Conservation (phyloP, 2,888 invertebrate species). For the Trissolcus brochymenae region DNA sequence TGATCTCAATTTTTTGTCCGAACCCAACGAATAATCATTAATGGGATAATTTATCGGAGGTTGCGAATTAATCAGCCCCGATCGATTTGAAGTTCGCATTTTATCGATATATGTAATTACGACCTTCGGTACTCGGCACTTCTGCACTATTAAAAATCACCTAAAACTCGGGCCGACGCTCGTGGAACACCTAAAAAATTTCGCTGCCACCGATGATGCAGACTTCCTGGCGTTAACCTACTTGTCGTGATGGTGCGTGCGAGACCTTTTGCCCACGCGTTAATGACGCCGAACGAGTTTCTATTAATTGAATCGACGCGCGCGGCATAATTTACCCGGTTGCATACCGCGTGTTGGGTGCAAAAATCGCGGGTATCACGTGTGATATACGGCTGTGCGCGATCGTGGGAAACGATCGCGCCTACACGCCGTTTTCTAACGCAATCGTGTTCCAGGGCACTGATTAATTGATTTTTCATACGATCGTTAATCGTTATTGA, state of each 20-base stretch:
- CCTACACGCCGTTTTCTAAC: slow-evolving; percentile 58
- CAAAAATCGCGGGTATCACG: slow-evolving; percentile 61
- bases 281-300: slow-evolving; percentile 50
- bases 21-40: not conserved
- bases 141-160: slow-evolving; percentile 23
- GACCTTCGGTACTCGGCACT: slow-evolving; percentile 32
- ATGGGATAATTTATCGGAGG: slow-evolving; percentile 21
- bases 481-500: slow-evolving; percentile 46
- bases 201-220: slow-evolving; percentile 9
- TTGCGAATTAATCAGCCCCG: slow-evolving; percentile 28
- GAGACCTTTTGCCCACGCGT: slow-evolving; percentile 39
- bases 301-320: slow-evolving; percentile 54
- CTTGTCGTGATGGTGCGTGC: slow-evolving; percentile 22
- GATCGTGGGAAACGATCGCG: slow-evolving; percentile 64
- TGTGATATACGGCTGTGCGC: slow-evolving; percentile 55
- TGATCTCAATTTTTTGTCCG: too few species aligned
- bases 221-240: slow-evolving; percentile 37
- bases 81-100: slow-evolving; percentile 27
- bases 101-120: slow-evolving; percentile 44
- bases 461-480: slow-evolving; percentile 59
- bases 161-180: slow-evolving; percentile 27
- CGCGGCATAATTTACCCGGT: slow-evolving; percentile 48
- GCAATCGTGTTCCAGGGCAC: slow-evolving; percentile 55
- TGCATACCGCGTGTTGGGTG: slow-evolving; percentile 54
- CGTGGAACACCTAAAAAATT: slow-evolving; percentile 30